Percentiles rank a stretch among this genome's conserved stretches.
Evolutionary conservation across 2,888 invertebrate genomes (phyloP).

Genomic region (Cryptocheilus praepositus): DNA sequence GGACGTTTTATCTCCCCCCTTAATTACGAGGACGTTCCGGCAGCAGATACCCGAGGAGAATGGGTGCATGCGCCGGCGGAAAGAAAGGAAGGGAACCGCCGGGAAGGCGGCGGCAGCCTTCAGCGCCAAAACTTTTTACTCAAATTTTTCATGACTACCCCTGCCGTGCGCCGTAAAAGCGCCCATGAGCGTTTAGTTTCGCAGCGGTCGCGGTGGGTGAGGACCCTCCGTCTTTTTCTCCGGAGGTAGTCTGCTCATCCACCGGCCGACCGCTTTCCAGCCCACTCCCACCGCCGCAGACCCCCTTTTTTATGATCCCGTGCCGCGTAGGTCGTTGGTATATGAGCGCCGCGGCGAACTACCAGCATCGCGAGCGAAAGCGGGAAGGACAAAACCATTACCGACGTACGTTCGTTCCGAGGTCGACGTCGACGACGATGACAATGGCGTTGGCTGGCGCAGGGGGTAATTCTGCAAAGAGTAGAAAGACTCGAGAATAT

Average conservation of each 20-base stretch:
- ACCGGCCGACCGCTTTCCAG: neutral
- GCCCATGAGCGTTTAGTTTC: conserved; percentile 34
- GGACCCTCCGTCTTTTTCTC: neutral
- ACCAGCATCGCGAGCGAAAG: conserved; percentile 10
- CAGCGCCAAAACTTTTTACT: conserved; percentile 39
- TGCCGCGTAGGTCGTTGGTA: conserved; percentile 23
- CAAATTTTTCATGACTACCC: conserved; percentile 45
- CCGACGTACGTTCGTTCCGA: conserved; percentile 30
- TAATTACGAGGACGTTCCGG: neutral
- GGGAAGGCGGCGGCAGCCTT: conserved; percentile 13
- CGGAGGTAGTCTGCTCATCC: neutral
- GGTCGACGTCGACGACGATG: neutral
- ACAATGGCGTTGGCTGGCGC: too few relatives aligned
- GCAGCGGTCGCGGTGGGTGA: conserved; percentile 16
- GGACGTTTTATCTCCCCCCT: neutral
- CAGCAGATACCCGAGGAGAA: neutral
- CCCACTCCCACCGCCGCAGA: neutral
- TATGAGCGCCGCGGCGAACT: conserved; percentile 5
- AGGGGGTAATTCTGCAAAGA: conserved; percentile 54
- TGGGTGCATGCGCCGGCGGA: neutral
- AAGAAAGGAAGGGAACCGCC: neutral
- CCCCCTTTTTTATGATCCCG: conserved; percentile 31
- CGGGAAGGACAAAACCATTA: conserved; percentile 48
- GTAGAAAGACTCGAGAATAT: conserved; percentile 63
- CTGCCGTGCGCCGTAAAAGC: conserved; percentile 39